phyloP scores from a whole-genome alignment of 2,888 invertebrate species.

The Eudemis profundana region DNA sequence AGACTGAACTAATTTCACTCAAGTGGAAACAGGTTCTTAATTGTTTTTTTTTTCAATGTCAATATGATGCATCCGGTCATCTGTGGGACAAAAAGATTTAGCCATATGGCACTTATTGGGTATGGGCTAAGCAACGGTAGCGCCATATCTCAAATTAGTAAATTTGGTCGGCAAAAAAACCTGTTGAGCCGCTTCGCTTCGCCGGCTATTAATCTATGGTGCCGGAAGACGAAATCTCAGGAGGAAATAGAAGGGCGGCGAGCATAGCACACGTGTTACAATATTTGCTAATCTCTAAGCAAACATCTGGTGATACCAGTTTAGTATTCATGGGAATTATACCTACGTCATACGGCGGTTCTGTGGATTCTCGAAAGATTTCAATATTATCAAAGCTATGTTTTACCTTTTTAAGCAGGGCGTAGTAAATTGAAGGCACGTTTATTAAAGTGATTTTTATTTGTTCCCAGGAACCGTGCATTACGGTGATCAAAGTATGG shows the following conservation, averaged over 20 bases:
- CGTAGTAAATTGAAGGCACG: constrained; percentile 35
- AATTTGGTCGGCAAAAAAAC: constrained; percentile 72
- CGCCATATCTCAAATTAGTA: constrained; percentile 64
- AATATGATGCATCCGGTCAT: constrained; percentile 68
- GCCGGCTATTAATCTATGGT: constrained; percentile 78
- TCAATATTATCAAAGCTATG: constrained; percentile 48
- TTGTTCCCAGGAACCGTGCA: constrained; percentile 77
- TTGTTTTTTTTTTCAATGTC: constrained; percentile 57
- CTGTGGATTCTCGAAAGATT: constrained; percentile 47
- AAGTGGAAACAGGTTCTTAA: constrained; percentile 68
- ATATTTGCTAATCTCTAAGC: constrained; percentile 80
- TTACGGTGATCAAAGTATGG: constrained; percentile 81
- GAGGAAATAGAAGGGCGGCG: constrained; percentile 81
- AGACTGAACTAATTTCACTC: constrained; percentile 58
- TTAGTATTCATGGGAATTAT: constrained; percentile 51
- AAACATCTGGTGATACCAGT: constrained; percentile 78
- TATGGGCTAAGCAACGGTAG: constrained; percentile 64
- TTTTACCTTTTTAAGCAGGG: background rate
- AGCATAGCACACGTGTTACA: constrained; percentile 82
- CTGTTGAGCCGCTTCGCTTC: constrained; percentile 54
- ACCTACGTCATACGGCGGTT: constrained; percentile 46
- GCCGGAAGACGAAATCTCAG: constrained; percentile 84
- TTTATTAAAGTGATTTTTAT: constrained; percentile 59
- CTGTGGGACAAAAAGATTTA: constrained; percentile 52
- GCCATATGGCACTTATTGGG: constrained; percentile 67